Percentiles rank a stretch among this genome's conserved stretches.
Evolutionary conservation across 2,797 vertebrate species (phyloP).

Genomic region (Acanthis flammea): DNA sequence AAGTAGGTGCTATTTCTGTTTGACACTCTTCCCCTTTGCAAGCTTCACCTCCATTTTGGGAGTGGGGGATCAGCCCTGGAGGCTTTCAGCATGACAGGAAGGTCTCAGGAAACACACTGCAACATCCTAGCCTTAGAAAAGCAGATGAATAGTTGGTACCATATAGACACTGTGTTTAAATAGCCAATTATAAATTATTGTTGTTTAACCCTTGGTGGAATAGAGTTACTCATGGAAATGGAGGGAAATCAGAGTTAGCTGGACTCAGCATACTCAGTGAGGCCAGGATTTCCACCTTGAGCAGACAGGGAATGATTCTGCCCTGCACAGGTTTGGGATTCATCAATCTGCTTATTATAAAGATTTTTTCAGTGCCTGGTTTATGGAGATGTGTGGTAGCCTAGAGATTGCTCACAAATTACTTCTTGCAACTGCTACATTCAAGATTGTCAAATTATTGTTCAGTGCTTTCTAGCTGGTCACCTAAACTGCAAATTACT

Average conservation of each 20-base stretch:
- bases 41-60: not conserved
- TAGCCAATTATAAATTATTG: not conserved
- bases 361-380: not conserved
- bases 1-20: not conserved
- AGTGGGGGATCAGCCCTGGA: not conserved
- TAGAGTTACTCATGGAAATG: not conserved
- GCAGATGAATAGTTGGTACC: not conserved
- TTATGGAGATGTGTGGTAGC: not conserved
- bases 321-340: not conserved
- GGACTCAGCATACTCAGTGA: not conserved
- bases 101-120: not conserved
- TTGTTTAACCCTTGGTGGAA: not conserved
- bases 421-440: not conserved
- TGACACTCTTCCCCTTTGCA: not conserved
- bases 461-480: not conserved
- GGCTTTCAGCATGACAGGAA: not conserved
- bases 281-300: not conserved
- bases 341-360: not conserved
- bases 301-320: not conserved
- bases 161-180: not conserved
- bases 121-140: not conserved
- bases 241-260: not conserved
- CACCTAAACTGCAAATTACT: not conserved
- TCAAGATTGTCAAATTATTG: not conserved
- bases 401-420: constrained; percentile 12